Base-by-base conservation (phyloP, 2,888 invertebrate species). In the Petrolisthes cinctipes region DNA sequence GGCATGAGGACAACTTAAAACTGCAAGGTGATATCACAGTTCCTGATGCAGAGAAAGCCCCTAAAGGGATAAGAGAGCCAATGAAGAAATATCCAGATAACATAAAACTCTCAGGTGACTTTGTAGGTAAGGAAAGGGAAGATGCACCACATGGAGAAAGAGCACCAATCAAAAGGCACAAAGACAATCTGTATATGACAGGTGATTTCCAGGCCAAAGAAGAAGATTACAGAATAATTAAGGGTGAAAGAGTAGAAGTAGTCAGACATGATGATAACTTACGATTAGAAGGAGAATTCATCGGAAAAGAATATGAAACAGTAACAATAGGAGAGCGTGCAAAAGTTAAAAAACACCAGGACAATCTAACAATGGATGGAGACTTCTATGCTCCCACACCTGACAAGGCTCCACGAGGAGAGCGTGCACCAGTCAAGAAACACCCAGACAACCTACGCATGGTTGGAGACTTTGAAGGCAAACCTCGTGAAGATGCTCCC, bases 351-450 rank as follows among this genome's bases (percentile, higher is more conserved):
- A 86, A 85, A 20, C 87, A 90, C 23, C 85, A 87, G 5, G 91
- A 91, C 85, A 89, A 91, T 61, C 86, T 91, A 11, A 85, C 68
- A 90, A 94, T 94, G 0, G 90, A 90, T 11, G 95, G 95, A 1
- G 94, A 94, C 3, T 94, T 95, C 91, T 94, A 93, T 91, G 92
- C 92, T 2, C 94, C 94, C 0, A 94, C 0, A 92, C 95, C 93
- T 94, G 94, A 92, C 92, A 92, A 93, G 91, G 92, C 0, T 91
- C 92, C 91, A 91, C 66, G 81, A 4, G 93, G 93, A 88, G 93
- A 95, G 91, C 92, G 94, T 91, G 93, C 94, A 4, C 91, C 92
- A 51, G 93, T 94, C 0, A 93, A 92, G 82, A 92, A 95, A 95
- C 5, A 94, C 93, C 93, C 93, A 91, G 90, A 95, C 89, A 93